phyloP scores from a whole-genome alignment of 2,797 vertebrate species.

The Tenualosa ilisha region DNA sequence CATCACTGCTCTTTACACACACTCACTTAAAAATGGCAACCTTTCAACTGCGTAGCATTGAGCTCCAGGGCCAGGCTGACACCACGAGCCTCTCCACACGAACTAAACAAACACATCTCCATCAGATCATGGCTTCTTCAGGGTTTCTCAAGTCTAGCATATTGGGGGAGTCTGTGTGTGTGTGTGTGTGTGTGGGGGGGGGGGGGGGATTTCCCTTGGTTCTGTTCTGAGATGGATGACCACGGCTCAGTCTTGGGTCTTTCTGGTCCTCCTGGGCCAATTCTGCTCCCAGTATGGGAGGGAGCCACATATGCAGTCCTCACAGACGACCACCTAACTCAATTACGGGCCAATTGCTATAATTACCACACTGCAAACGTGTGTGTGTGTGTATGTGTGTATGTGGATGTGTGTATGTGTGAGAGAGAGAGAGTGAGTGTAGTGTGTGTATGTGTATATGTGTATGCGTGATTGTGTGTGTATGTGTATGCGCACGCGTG shows the following conservation, averaged over 20 bases:
- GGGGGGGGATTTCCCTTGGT: not conserved
- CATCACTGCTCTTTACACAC: not conserved
- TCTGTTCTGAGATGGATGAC: not conserved
- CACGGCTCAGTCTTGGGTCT: constrained; percentile 57
- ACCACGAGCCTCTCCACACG: not conserved
- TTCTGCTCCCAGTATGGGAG: not conserved
- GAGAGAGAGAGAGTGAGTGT: constrained; percentile 22
- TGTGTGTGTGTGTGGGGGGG: not conserved
- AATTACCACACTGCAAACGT: constrained; percentile 38
- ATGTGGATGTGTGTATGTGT: constrained; percentile 41
- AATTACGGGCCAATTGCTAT: constrained; percentile 65
- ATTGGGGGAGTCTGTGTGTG: not conserved
- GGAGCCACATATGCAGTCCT: constrained; percentile 66
- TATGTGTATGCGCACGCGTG: constrained; percentile 24
- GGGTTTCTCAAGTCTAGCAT: not conserved
- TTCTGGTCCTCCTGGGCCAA: not conserved
- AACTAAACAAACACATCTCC: not conserved
- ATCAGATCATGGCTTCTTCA: not conserved
- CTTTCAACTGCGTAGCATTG: too few relatives aligned
- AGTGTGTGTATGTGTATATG: constrained; percentile 21
- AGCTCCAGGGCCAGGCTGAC: not conserved
- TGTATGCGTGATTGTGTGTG: constrained; percentile 17
- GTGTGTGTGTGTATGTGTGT: not conserved
- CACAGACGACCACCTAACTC: constrained; percentile 61
- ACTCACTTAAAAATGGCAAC: not conserved